Evolutionary conservation across 2,797 vertebrate genomes (phyloP).

Genomic region (Linurgus olivaceus): DNA sequence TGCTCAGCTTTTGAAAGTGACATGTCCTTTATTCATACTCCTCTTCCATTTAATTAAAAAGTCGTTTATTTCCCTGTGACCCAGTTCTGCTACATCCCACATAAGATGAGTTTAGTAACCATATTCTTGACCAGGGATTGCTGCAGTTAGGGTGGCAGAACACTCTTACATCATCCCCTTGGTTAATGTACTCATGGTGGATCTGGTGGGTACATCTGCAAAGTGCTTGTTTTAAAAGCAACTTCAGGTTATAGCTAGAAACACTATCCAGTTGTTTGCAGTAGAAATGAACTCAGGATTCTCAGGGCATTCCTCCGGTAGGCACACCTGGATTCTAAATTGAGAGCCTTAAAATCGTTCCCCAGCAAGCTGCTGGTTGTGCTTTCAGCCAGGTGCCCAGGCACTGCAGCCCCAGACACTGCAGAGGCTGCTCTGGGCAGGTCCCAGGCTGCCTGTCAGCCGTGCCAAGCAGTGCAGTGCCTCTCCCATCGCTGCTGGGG

Average conservation of each 20-base stretch:
- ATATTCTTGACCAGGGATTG: not conserved
- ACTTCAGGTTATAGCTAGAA: not conserved
- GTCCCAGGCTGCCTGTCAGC: not conserved
- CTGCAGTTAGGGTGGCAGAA: not conserved
- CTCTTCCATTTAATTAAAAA: not conserved
- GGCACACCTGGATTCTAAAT: not conserved
- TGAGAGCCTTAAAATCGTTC: not conserved
- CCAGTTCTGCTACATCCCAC: not conserved
- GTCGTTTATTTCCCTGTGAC: not conserved
- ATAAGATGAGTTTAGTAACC: not conserved
- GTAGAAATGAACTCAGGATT: not conserved
- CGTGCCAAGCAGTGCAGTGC: fast-evolving
- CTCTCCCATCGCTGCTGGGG: fast-evolving
- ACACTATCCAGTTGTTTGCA: not conserved
- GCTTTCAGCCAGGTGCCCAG: not conserved
- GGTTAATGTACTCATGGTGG: not conserved
- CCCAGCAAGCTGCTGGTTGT: not conserved
- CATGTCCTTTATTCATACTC: not conserved
- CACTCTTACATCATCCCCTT: not conserved
- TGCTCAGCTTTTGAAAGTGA: not conserved
- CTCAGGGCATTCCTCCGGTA: not conserved
- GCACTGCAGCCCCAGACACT: fast-evolving
- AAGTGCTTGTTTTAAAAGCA: not conserved
- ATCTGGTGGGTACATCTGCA: not conserved
- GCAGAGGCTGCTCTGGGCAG: not conserved